These are phyloP conservation scores for Wasmannia auropunctata DNA, from an alignment of 1,140 invertebrate genomes.

Conservation along the genomic window DNA sequence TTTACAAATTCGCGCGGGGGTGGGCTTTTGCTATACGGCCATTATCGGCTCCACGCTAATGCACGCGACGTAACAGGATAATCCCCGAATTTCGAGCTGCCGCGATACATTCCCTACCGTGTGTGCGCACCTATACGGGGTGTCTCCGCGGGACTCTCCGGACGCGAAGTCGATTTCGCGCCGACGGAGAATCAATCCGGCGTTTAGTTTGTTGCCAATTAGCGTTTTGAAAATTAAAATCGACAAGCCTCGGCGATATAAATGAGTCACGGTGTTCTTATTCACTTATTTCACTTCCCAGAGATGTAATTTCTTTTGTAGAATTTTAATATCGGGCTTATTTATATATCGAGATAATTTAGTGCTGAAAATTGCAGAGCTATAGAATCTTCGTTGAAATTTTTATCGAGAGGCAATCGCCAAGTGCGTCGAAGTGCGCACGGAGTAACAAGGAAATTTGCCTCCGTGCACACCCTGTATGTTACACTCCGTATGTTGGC, in stretches of 20 bases:
- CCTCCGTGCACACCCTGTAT: background rate
- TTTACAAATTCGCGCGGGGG: conserved; percentile 74
- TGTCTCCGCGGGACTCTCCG: conserved; percentile 20
- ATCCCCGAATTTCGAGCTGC: conserved; percentile 67
- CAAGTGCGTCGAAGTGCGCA: background rate
- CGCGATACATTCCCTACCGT: conserved; percentile 38
- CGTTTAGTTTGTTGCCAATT: background rate
- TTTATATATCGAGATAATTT: background rate
- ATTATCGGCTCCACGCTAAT: conserved; percentile 78
- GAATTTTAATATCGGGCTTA: background rate
- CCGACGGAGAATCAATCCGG: background rate
- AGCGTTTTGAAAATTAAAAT: background rate
- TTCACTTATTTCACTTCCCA: too few relatives aligned
- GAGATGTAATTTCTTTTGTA: background rate
- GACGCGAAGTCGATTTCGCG: background rate
- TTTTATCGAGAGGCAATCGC: background rate
- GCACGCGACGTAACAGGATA: conserved; percentile 77
- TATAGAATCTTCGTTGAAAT: background rate
- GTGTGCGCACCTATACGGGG: conserved; percentile 45
- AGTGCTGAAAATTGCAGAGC: background rate
- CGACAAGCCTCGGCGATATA: background rate
- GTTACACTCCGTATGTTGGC: background rate
- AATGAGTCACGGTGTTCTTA: too few relatives aligned
- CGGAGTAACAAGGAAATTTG: background rate
- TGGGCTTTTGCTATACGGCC: conserved; percentile 72